These are phyloP conservation scores for Metacarcinus magister DNA, from an alignment of 2,888 invertebrate species.

Conservation along the genomic window DNA sequence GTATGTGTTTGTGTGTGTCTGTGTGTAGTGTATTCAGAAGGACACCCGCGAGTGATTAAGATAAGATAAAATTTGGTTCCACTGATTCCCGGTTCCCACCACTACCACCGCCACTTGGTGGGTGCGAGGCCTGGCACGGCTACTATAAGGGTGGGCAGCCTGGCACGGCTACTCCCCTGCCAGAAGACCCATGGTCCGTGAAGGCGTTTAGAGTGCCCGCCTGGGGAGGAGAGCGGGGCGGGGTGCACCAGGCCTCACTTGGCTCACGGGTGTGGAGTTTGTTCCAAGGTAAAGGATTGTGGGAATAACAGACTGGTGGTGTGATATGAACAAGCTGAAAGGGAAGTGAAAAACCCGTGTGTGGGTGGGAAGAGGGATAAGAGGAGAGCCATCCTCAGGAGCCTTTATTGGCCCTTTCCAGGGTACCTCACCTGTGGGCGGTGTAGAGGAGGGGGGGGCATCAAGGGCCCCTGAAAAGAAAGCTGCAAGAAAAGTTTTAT, in stretches of 20 bases:
- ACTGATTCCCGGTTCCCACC: not conserved
- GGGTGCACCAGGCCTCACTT: not conserved
- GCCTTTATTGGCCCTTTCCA: not conserved
- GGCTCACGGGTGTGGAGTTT: not conserved
- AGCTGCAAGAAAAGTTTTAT: slow-evolving; percentile 59
- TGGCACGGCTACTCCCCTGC: not conserved
- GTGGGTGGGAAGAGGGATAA: not conserved
- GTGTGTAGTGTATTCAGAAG: slow-evolving; percentile 6
- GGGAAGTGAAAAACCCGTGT: slow-evolving; percentile 47
- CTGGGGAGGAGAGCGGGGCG: not conserved
- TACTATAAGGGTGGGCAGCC: not conserved
- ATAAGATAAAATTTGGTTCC: not conserved
- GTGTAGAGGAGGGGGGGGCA: slow-evolving; percentile 1
- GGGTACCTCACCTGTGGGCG: slow-evolving; percentile 61
- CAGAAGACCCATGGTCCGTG: not conserved
- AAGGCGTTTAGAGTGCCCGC: not conserved
- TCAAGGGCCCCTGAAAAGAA: slow-evolving; percentile 22
- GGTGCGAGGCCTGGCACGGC: not conserved
- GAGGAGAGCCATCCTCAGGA: not conserved
- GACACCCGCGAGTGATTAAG: slow-evolving; percentile 42
- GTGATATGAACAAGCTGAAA: slow-evolving; percentile 12
- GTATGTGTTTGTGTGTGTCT: slow-evolving; percentile 27
- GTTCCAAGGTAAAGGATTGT: not conserved
- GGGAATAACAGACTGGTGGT: slow-evolving; percentile 13
- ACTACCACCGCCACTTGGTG: not conserved